Evolutionary conservation across 2,888 invertebrate genomes (phyloP), one percentile per base, ranked within the genome.

Genomic region (Sesia bembeciformis): DNA sequence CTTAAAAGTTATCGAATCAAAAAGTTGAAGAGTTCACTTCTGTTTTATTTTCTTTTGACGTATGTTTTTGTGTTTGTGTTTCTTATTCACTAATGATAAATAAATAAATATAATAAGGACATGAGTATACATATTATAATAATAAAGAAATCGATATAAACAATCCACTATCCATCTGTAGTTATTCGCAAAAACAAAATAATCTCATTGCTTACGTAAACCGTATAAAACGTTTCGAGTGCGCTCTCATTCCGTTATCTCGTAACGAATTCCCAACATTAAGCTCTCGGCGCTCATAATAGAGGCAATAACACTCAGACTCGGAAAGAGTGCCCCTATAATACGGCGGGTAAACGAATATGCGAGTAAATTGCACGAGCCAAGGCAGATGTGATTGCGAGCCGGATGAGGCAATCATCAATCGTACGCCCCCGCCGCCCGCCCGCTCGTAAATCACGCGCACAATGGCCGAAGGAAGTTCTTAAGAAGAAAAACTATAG

Each of bases 401-500:
- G 66, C 79, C 82, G 87, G 87, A 87, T 78, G 76, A 64, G 70
- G 78, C 81, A 81, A 84, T 84, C 88, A 87, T 89, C 83, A 86
- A 88, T 89, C 88, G 38, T 84, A 72, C 76, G 75, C 78, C 75
- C 72, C 58, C 53, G 57, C 56, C 54, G 54, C 52, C 67, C 72
- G 69, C 70, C 68, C 62, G 72, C 70, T 75, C 79, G 81, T 88
- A 88, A 86, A 88, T 88, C 88, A 88, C 84, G 84, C 81, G 77
- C 76, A 89, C 88, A 89, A 88, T 88, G 81, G 79, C 77, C 83
- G 80, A 64, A 80, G 88, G 89, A 88, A 88, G 87, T 87, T 85
- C 89, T 88, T 88, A 87, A 87, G 88, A 87, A 89, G 88, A 89
- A 87, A 89, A 89, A 89, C 89, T 89, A 89, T 88, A 89, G 89